phyloP scores from a whole-genome alignment of 2,888 invertebrate genomes.

The Exephanes ischioxanthus region DNA sequence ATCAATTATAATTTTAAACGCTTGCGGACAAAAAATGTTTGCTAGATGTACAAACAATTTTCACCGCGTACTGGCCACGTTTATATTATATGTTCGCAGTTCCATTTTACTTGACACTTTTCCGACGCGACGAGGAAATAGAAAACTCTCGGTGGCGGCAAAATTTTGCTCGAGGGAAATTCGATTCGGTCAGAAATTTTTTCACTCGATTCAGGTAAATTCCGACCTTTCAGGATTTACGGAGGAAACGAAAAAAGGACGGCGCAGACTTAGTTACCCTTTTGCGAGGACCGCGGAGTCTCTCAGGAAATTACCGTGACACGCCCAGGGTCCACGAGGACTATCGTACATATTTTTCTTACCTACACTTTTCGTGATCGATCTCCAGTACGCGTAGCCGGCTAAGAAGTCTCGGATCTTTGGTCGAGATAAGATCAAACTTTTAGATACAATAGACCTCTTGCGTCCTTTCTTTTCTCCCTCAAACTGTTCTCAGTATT shows the following conservation, averaged over 20 bases:
- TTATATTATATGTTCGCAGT: too few species aligned
- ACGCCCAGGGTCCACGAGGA: slow-evolving; percentile 47
- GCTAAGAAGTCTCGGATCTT: slow-evolving; percentile 43
- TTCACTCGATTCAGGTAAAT: slow-evolving; percentile 54
- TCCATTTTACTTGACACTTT: slow-evolving; percentile 20
- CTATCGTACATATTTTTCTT: slow-evolving; percentile 28
- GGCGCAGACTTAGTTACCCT: slow-evolving; percentile 27
- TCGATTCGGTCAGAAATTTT: slow-evolving; percentile 29
- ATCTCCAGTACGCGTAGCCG: slow-evolving; percentile 12
- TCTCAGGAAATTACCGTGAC: slow-evolving; percentile 56
- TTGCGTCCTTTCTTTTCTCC: not conserved
- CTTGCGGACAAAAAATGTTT: too few species aligned
- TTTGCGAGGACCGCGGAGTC: slow-evolving; percentile 7
- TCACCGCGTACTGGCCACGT: too few species aligned
- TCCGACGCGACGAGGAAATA: not conserved
- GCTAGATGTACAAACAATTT: too few species aligned
- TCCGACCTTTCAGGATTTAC: slow-evolving; percentile 51
- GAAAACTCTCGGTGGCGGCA: not conserved
- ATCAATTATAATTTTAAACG: too few species aligned
- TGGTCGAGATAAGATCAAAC: slow-evolving; percentile 53
- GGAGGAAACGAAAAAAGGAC: slow-evolving; percentile 16
- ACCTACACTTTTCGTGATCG: slow-evolving; percentile 29
- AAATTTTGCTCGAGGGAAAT: slow-evolving; percentile 18
- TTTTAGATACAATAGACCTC: slow-evolving; percentile 52
- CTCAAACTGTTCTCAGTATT: slow-evolving; percentile 16